Conservation (phyloP, 2,113 vertebrate species). For the Corydoras sp. region DNA sequence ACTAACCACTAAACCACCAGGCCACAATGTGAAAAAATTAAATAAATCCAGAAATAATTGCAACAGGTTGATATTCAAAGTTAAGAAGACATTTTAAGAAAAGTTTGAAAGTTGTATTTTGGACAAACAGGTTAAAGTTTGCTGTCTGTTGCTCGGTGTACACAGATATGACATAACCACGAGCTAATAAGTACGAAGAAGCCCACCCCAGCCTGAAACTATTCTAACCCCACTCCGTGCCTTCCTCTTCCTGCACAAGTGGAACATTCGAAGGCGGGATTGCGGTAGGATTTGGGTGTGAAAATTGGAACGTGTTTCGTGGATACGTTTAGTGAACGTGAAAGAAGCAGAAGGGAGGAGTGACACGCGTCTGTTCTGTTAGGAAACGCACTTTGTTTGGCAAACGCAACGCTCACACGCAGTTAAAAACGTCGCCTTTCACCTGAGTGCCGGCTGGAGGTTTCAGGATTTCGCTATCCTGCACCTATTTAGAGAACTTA, state of each 20-base stretch:
- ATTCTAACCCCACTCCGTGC: slow-evolving; percentile 26
- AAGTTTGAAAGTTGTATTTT: too few species aligned
- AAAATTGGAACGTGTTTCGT: slow-evolving; percentile 6
- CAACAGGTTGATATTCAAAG: too few species aligned
- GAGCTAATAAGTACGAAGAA: background rate
- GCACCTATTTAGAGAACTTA: background rate
- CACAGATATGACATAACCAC: too few species aligned
- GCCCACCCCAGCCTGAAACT: slow-evolving; percentile 35
- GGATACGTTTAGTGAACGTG: slow-evolving; percentile 21
- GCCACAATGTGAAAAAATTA: too few species aligned
- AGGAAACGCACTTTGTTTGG: background rate
- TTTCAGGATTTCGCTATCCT: background rate
- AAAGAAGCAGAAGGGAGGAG: slow-evolving; percentile 11
- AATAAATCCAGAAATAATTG: too few species aligned
- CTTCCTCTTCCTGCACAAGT: slow-evolving; percentile 45
- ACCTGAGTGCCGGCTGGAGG: too few species aligned
- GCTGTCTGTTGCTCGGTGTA: too few species aligned
- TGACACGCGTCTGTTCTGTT: background rate
- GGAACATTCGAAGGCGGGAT: slow-evolving; percentile 25
- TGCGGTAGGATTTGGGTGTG: slow-evolving; percentile 21
- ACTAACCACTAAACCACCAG: too few species aligned
- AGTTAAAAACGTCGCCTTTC: background rate
- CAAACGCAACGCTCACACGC: background rate
- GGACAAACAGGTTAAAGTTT: too few species aligned
- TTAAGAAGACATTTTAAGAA: too few species aligned